phyloP scores from a whole-genome alignment of 2,888 invertebrate genomes.

The Hirudinaria manillensis region DNA sequence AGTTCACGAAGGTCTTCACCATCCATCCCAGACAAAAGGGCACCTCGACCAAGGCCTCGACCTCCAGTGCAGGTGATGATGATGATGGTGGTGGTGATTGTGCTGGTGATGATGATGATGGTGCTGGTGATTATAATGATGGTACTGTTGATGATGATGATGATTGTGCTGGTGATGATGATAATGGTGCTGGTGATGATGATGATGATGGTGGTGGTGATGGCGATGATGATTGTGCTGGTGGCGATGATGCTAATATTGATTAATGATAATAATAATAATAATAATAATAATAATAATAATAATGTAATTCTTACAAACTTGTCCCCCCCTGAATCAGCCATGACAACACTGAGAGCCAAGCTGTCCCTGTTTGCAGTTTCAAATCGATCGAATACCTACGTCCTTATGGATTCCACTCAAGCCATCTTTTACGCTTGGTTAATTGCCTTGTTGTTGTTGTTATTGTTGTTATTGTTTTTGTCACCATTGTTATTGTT shows the following conservation, averaged over 20 bases:
- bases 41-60: slow-evolving; percentile 40
- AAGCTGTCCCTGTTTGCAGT: slow-evolving; percentile 9
- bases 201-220: background rate
- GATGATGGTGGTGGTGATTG: background rate
- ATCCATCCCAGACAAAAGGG: slow-evolving; percentile 67
- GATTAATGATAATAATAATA: slow-evolving; percentile 15
- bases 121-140: slow-evolving; percentile 23
- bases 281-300: background rate
- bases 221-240: slow-evolving; percentile 5
- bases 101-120: slow-evolving; percentile 22
- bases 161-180: slow-evolving; percentile 23
- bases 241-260: slow-evolving; percentile 23
- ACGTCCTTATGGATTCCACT: slow-evolving; percentile 10
- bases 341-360: background rate
- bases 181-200: background rate
- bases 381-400: slow-evolving; percentile 10
- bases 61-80: slow-evolving; percentile 11
- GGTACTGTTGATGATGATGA: too few relatives aligned
- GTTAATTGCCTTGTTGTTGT: slow-evolving; percentile 14
- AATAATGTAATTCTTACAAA: too few relatives aligned
- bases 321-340: background rate
- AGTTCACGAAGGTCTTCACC: slow-evolving; percentile 66
- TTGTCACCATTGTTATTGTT: background rate
- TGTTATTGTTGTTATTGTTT: background rate
- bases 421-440: slow-evolving; percentile 38